A percentile compares a stretch with the other conserved stretches of the same genome.
phyloP scores from a whole-genome alignment of 1,140 invertebrate genomes.

The Octopus sinensis region DNA sequence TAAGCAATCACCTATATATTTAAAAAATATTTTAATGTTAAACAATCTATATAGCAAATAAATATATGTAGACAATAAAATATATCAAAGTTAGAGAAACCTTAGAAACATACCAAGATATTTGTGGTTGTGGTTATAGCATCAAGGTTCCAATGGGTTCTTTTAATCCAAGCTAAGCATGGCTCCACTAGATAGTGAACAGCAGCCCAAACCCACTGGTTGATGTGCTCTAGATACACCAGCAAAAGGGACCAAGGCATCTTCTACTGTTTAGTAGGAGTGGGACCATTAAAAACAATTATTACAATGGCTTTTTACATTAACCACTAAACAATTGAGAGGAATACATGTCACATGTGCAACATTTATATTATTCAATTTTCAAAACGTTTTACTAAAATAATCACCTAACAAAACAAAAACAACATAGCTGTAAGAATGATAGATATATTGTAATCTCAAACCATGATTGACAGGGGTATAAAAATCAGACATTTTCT shows the following conservation, averaged over 20 bases:
- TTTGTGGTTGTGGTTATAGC: conserved; percentile 6
- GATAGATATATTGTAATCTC: too few species aligned
- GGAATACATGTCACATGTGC: too few species aligned
- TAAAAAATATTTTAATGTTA: too few species aligned
- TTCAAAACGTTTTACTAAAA: too few species aligned
- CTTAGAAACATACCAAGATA: conserved; percentile 9
- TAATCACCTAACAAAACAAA: too few species aligned
- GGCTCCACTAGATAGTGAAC: conserved; percentile 4
- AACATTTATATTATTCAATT: too few species aligned
- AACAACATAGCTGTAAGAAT: too few species aligned
- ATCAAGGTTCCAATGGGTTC: conserved; percentile 6
- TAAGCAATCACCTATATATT: too few species aligned
- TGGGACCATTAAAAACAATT: not conserved
- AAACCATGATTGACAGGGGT: too few species aligned
- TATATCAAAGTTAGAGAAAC: conserved; percentile 9
- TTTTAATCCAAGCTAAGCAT: conserved; percentile 10
- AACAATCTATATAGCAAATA: not conserved
- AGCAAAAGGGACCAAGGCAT: not conserved
- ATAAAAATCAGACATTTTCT: too few species aligned
- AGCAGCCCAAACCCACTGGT: conserved; percentile 3
- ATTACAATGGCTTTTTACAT: too few species aligned
- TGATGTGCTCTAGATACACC: not conserved
- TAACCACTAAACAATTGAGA: too few species aligned
- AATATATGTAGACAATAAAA: conserved; percentile 2
- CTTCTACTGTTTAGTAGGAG: not conserved